phyloP scores from a whole-genome alignment of 2,113 vertebrate species.

The Zapus hudsonius region DNA sequence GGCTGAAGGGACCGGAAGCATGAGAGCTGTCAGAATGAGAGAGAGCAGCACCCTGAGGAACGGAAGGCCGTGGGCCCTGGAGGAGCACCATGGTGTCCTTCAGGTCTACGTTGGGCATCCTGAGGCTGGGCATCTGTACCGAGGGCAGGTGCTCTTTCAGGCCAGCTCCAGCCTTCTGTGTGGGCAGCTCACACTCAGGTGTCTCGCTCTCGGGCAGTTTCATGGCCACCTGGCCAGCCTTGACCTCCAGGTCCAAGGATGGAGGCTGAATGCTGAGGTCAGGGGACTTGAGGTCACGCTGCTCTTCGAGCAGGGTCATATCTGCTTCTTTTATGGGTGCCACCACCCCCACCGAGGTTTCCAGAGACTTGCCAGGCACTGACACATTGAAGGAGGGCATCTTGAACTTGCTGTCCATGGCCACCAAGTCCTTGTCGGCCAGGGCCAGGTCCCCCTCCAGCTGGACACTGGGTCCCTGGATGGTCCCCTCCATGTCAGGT shows the following conservation, averaged over 20 bases:
- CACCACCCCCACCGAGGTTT: rapidly evolving
- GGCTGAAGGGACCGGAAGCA: too few relatives aligned
- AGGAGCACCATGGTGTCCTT: too few relatives aligned
- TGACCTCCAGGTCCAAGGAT: rapidly evolving
- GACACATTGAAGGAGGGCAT: slow-evolving; percentile 79
- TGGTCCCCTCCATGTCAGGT: background rate
- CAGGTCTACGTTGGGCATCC: background rate
- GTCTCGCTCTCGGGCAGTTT: too few relatives aligned
- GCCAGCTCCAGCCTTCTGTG: rapidly evolving
- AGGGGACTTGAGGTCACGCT: rapidly evolving
- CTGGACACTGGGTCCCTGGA: rapidly evolving
- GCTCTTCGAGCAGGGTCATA: rapidly evolving
- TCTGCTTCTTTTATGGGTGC: rapidly evolving
- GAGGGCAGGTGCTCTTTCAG: slow-evolving; percentile 13
- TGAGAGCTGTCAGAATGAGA: too few relatives aligned
- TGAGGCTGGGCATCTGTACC: background rate
- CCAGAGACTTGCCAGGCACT: background rate
- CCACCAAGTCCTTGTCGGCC: rapidly evolving
- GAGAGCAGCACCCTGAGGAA: too few relatives aligned
- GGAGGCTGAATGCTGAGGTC: background rate
- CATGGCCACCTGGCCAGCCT: rapidly evolving
- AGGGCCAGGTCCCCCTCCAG: background rate
- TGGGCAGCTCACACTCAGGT: rapidly evolving
- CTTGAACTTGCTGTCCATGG: slow-evolving; percentile 66
- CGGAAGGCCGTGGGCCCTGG: too few relatives aligned